Evolutionary conservation across 1,140 invertebrate species (phyloP).

Genomic region (Drosophila hydei): DNA sequence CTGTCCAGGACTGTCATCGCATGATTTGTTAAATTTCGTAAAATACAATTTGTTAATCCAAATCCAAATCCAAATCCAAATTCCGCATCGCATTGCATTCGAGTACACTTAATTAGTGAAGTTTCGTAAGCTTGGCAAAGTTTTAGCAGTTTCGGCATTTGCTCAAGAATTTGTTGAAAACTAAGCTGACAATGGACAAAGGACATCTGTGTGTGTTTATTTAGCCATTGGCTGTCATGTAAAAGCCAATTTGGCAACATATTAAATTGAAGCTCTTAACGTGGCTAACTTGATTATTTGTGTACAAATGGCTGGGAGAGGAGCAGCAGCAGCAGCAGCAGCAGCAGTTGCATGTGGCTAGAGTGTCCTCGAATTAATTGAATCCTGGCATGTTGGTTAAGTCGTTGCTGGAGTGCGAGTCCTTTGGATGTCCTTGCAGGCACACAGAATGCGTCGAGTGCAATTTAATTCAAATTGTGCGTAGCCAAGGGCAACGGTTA

Average conservation of each 20-base stretch:
- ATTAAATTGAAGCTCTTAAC: conserved; percentile 31
- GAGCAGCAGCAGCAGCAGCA: not conserved
- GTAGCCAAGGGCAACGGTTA: conserved; percentile 68
- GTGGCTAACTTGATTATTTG: conserved; percentile 62
- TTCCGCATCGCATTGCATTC: not conserved
- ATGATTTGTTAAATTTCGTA: no score
- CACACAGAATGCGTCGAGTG: conserved; percentile 65
- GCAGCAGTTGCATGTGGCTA: conserved; percentile 21
- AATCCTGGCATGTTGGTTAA: conserved; percentile 45
- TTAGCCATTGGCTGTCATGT: conserved; percentile 8
- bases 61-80: no score
- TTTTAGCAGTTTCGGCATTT: conserved; percentile 2
- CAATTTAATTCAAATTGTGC: conserved; percentile 80
- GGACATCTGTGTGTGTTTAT: conserved; percentile 8
- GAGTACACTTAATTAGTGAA: conserved; percentile 4
- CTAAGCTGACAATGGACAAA: conserved; percentile 2
- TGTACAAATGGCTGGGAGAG: conserved; percentile 33
- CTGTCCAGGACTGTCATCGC: no score
- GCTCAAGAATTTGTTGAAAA: conserved; percentile 8
- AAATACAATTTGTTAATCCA: no score
- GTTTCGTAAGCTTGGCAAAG: not conserved
- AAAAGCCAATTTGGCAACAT: conserved; percentile 42
- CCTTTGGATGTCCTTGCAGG: conserved; percentile 1
- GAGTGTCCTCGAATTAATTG: conserved; percentile 60
- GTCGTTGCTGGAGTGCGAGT: not conserved